Evolutionary conservation across 2,113 vertebrate species (phyloP), one percentile per base, ranked within the genome.

Genomic region (Anhinga anhinga): DNA sequence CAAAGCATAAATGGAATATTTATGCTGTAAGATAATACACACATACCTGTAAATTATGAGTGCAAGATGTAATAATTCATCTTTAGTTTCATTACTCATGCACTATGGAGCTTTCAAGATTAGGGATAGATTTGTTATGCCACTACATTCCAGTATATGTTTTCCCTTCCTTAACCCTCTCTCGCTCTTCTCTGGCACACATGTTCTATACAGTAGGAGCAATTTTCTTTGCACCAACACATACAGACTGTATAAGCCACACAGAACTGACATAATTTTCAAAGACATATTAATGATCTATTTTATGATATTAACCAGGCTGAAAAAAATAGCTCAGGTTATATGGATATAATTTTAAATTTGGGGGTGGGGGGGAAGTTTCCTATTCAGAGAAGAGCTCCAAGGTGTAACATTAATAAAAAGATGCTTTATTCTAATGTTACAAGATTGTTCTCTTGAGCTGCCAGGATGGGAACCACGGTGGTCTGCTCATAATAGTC

Each of bases 21-120:
- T 96, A 97, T 94, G 84, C 94, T 80, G 91, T 91, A 96, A 97
- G 97, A 97, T 97, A 97, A 97, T 95, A 96, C 92, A 66, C 79
- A 66, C 56, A 10, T 96, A 97, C 95, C 95, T 93, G 95, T 94
- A 97, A 97, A 96, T 96, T 93, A 97, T 94, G 93, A 94, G 93
- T 79, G 79, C 45, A 71, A 90, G 76, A 95, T 26, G 85, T 84
- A 97, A 96, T 97, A 92, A 94, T 88, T 97, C 95, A 96, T 86
- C 90, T 93, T 92, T 53, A 77, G 90, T 87, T 96, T 94, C 95
- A 97, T 97, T 98, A 93, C 94, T 97, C 93, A 96, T 81, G 82
- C 71, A 50, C 91, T 91, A 55, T 61, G 84, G 56, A 94, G 94
- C 95, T 97, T 95, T 96, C 79, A 80, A 93, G 90, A 95, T 95